Evolutionary conservation across 2,113 vertebrate species (phyloP).

Genomic region (Cinclus cinclus): DNA sequence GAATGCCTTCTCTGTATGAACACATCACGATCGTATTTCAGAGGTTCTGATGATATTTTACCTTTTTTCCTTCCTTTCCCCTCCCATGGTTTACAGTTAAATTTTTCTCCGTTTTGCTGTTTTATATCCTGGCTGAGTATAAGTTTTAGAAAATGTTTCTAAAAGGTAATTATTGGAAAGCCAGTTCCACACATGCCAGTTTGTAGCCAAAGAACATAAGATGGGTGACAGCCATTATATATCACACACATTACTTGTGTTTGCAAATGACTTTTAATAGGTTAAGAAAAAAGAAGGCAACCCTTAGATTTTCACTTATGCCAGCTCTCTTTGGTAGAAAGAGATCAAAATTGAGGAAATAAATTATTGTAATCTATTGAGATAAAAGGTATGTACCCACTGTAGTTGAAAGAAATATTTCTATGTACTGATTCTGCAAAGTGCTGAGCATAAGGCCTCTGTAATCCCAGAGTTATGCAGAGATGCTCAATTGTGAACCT

Average conservation of each 20-base stretch:
- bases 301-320: neutral
- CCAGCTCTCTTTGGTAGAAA: neutral
- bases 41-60: neutral
- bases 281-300: neutral
- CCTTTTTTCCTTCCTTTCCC: neutral
- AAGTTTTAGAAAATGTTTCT: neutral
- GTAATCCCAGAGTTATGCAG: neutral
- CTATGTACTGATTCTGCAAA: neutral
- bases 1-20: conserved; percentile 22
- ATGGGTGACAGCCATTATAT: neutral
- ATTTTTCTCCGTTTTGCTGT: neutral
- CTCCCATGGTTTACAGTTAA: neutral
- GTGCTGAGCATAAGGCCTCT: neutral
- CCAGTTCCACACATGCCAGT: neutral
- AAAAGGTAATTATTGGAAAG: neutral
- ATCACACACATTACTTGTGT: neutral
- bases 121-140: neutral
- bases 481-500: neutral
- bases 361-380: neutral
- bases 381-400: neutral
- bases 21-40: neutral
- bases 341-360: neutral
- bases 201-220: neutral
- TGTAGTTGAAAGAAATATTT: neutral
- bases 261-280: neutral